phyloP scores from a whole-genome alignment of 1,140 invertebrate species.

The Polyergus mexicanus region DNA sequence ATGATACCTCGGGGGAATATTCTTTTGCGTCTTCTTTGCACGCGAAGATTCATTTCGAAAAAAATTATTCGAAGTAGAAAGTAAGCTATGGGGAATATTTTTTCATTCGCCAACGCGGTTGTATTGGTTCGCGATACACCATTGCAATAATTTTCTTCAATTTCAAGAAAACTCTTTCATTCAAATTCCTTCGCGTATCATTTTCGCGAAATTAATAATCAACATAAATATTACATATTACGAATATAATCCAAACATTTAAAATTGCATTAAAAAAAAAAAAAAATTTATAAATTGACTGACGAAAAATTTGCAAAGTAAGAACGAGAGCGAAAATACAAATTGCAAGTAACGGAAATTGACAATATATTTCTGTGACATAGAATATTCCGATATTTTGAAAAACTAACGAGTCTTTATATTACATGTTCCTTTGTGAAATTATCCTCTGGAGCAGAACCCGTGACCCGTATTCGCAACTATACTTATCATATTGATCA shows the following conservation, averaged over 20 bases:
- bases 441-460: constrained; percentile 37
- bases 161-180: neutral
- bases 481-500: constrained; percentile 53
- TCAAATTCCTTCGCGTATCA: neutral
- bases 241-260: neutral
- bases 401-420: neutral
- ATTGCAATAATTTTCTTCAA: neutral
- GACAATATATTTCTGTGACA: neutral
- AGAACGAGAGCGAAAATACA: neutral
- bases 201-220: neutral
- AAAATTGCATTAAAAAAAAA: neutral
- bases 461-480: constrained; percentile 28
- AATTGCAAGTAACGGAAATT: neutral
- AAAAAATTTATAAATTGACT: neutral
- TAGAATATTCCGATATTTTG: neutral
- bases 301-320: constrained; percentile 2
- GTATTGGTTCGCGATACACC: too few relatives aligned
- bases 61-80: constrained; percentile 24
- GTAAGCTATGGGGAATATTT: neutral
- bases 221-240: neutral
- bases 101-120: neutral
- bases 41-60: constrained; percentile 22
- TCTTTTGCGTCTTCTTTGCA: neutral
- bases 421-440: constrained; percentile 38
- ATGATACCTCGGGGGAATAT: neutral